Percentiles rank a stretch among this genome's conserved stretches.
These are phyloP conservation scores for Clavelina lepadiformis DNA, from an alignment of 23 tunicate genomes.

Conservation along the genomic window DNA sequence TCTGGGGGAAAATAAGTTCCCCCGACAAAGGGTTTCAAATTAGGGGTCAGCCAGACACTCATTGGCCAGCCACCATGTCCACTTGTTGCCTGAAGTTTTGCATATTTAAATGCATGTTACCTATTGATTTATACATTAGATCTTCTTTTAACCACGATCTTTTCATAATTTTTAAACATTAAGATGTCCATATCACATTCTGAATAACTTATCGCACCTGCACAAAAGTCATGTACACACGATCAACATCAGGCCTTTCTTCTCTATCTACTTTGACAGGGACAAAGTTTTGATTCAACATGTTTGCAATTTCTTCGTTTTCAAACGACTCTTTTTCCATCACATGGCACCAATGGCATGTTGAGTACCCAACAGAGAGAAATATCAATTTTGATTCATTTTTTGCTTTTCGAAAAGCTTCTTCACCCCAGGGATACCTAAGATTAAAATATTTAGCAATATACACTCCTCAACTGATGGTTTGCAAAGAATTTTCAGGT, in stretches of 20 bases:
- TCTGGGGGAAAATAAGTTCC: conserved; percentile 48
- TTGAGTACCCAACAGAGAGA: conserved; percentile 43
- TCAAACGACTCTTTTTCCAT: conserved; percentile 58
- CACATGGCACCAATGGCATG: conserved; percentile 57
- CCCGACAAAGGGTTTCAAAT: conserved; percentile 33
- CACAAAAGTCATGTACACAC: conserved; percentile 50
- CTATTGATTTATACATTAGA: no score
- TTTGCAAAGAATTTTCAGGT: no score
- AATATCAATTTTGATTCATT: conserved; percentile 38
- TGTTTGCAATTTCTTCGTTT: conserved; percentile 26
- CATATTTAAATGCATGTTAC: no score
- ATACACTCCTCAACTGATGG: no score
- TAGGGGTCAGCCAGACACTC: conserved; percentile 53
- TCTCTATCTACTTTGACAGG: conserved; percentile 44
- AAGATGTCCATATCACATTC: no score
- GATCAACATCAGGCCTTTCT: conserved; percentile 52
- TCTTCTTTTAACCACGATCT: no score
- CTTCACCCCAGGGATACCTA: conserved; percentile 59
- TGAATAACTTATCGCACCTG: conserved; percentile 26
- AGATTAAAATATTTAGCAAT: no score
- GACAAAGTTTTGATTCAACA: conserved; percentile 24
- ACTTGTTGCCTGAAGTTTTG: conserved; percentile 37
- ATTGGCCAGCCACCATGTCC: conserved; percentile 64
- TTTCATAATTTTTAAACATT: no score
- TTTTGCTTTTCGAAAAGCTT: conserved; percentile 34